Conservation (phyloP, 2,888 invertebrate genomes). For the Leptinotarsa rubiginosa region DNA sequence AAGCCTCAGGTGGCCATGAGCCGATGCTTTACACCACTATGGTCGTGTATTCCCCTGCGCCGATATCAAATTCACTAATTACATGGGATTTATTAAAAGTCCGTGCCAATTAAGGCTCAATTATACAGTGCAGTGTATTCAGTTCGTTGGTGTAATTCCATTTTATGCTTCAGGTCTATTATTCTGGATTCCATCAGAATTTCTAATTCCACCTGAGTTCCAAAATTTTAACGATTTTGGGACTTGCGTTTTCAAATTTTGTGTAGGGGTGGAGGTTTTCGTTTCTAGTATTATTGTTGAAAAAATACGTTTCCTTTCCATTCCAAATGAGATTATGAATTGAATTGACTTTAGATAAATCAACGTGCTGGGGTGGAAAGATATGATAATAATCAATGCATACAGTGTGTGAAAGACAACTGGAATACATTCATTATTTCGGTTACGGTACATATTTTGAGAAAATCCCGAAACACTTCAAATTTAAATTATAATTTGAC, state of each 20-base stretch:
- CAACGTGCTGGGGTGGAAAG: no score
- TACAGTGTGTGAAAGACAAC: no score
- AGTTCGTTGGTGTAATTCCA: conserved; percentile 22
- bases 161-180: conserved; percentile 12
- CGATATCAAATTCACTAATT: conserved; percentile 50
- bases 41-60: conserved; percentile 43
- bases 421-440: no score
- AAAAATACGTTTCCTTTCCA: no score
- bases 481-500: no score
- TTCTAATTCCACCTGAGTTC: background rate
- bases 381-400: no score
- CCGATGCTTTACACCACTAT: conserved; percentile 30
- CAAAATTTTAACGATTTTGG: background rate
- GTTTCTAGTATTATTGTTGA: no score
- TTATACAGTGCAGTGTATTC: conserved; percentile 33
- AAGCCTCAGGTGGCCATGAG: conserved; percentile 50
- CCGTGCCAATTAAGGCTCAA: conserved; percentile 47
- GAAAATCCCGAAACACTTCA: no score
- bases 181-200: background rate
- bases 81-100: conserved; percentile 50
- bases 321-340: no score
- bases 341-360: no score
- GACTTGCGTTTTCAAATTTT: background rate
- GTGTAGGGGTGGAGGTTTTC: background rate
- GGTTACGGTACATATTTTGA: no score